Conservation (phyloP, 2,888 invertebrate genomes). For the Lymantria dispar region DNA sequence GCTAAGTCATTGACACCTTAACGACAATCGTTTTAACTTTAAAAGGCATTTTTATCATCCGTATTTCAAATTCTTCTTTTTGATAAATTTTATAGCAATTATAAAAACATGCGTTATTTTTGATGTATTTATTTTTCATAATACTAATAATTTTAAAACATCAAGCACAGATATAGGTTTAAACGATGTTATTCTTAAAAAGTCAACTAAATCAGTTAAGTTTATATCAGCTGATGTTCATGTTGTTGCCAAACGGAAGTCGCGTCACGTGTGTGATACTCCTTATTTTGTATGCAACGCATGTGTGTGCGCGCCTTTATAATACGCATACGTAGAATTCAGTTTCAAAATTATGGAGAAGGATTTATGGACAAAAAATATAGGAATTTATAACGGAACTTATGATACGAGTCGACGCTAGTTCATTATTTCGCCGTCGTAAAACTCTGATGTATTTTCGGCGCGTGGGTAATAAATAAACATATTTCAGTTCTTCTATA, state of each 20-base stretch:
- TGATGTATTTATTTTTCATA: too few relatives aligned
- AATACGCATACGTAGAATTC: constrained; percentile 27
- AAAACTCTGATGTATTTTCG: too few relatives aligned
- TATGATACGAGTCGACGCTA: background rate
- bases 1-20: background rate
- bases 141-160: too few relatives aligned
- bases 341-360: constrained; percentile 23
- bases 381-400: constrained; percentile 16
- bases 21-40: background rate
- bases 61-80: background rate
- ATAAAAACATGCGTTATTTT: too few relatives aligned
- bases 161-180: too few relatives aligned
- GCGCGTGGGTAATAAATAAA: too few relatives aligned
- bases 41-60: background rate
- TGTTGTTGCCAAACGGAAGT: constrained; percentile 50
- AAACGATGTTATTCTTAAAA: too few relatives aligned
- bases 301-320: constrained; percentile 37
- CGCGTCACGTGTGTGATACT: constrained; percentile 55
- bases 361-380: constrained; percentile 20
- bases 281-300: constrained; percentile 56
- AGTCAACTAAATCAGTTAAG: constrained; percentile 9
- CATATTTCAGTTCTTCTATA: too few relatives aligned
- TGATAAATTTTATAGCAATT: background rate
- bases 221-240: constrained; percentile 41
- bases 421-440: background rate